Base-by-base conservation (phyloP, 2,888 invertebrate species). In the Eulithis testata region DNA sequence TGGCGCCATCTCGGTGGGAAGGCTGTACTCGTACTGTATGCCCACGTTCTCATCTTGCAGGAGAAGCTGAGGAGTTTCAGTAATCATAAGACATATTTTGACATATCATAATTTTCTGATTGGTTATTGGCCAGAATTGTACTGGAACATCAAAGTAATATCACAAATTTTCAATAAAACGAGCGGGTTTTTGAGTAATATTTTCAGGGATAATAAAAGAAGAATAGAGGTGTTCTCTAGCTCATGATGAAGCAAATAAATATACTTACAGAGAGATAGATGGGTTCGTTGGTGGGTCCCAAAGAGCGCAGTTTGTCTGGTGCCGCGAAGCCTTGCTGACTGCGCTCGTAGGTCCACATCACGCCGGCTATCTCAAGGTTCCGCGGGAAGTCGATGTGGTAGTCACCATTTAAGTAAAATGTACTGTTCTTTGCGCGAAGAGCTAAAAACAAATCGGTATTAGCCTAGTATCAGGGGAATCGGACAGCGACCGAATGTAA, bases 321-420 rank as follows among this genome's bases (percentile, higher is more conserved):
- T 0, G 97, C 96, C 0, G 96, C 95, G 80, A 97, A 96, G 3
- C 96, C 97, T 83, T 96, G 95, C 14, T 96, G 96, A 74, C 95
- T 95, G 70, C 98, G 94, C 75, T 97, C 96, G 85, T 99, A 99
- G 81, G 96, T 95, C 95, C 99, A 99, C 78, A 95, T 95, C 5
- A 96, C 95, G 11, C 98, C 98, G 0, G 97, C 97, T 79, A 98
- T 97, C 65, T 94, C 90, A 78, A 97, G 90, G 43, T 95, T 95
- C 60, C 96, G 94, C 0, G 98, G 98, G 84, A 97, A 97, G 89
- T 98, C 97, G 80, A 99, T 98, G 81, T 97, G 95, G 96, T 98
- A 98, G 84, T 98, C 96, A 1, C 99, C 99, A 87, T 99, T 99
- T 59, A 99, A 92, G 83, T 98, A 98, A 85, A 97, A 99, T 75